Evolutionary conservation across 2,797 vertebrate species (phyloP).

Genomic region (Etheostoma perlongum): DNA sequence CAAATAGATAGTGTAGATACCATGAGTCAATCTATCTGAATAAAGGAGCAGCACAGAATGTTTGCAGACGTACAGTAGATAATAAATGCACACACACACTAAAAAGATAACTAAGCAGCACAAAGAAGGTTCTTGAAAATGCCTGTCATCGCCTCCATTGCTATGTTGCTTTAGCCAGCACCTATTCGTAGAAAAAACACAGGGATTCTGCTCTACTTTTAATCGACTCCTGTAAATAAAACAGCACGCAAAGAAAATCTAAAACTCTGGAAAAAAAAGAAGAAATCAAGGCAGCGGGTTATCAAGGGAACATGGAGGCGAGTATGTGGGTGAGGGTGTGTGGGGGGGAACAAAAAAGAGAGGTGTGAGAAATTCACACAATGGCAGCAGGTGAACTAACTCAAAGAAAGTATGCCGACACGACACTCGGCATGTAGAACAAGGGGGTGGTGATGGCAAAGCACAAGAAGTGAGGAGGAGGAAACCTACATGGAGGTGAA

Average conservation of each 20-base stretch:
- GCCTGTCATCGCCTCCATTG: slow-evolving; percentile 39
- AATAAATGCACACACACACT: slow-evolving; percentile 38
- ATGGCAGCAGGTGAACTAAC: slow-evolving; percentile 49
- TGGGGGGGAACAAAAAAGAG: not conserved
- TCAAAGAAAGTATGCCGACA: slow-evolving; percentile 30
- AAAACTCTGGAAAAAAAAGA: slow-evolving; percentile 16
- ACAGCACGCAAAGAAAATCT: slow-evolving; percentile 41
- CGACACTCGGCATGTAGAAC: slow-evolving; percentile 10
- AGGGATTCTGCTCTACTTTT: slow-evolving; percentile 44
- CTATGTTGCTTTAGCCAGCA: slow-evolving; percentile 34
- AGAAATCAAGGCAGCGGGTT: slow-evolving; percentile 24
- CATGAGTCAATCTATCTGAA: slow-evolving; percentile 67
- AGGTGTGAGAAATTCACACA: slow-evolving; percentile 1
- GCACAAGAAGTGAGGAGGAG: slow-evolving; percentile 16
- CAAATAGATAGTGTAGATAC: slow-evolving; percentile 71
- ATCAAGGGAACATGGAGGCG: slow-evolving; percentile 38
- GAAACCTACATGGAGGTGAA: slow-evolving; percentile 41
- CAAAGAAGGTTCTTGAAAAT: slow-evolving; percentile 12
- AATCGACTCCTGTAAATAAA: slow-evolving; percentile 58
- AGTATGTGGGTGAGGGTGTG: slow-evolving; percentile 14
- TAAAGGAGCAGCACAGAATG: slow-evolving; percentile 42
- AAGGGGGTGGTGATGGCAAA: not conserved
- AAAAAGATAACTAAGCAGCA: slow-evolving; percentile 25
- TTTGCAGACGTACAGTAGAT: slow-evolving; percentile 48
- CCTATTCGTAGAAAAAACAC: slow-evolving; percentile 46